phyloP scores from a whole-genome alignment of 2,888 invertebrate species.

The Atrina japonica region DNA sequence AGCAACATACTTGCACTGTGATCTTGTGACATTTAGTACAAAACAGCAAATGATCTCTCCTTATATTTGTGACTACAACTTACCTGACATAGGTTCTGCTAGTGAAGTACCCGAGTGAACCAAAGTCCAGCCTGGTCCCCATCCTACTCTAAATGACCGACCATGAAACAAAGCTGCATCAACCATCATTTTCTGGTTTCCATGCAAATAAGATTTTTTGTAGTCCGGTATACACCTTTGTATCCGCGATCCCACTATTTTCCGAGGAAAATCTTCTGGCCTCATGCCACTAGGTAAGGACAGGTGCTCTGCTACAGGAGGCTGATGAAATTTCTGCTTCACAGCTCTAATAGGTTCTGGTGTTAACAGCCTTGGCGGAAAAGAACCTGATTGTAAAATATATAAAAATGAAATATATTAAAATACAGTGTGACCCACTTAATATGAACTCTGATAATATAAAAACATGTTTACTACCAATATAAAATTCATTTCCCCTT shows the following conservation, averaged over 20 bases:
- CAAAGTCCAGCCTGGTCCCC: slow-evolving; percentile 86
- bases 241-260: slow-evolving; percentile 67
- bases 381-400: slow-evolving; percentile 44
- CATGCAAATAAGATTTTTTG: slow-evolving; percentile 70
- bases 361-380: slow-evolving; percentile 59
- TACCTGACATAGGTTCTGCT: slow-evolving; percentile 43
- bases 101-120: slow-evolving; percentile 80
- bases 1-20: no score
- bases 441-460: not conserved
- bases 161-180: slow-evolving; percentile 81
- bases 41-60: no score
- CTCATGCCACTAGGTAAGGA: slow-evolving; percentile 72
- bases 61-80: no score
- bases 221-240: slow-evolving; percentile 64
- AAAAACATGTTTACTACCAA: no score
- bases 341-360: slow-evolving; percentile 62
- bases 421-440: not conserved
- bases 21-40: no score
- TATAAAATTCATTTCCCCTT: no score
- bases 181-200: slow-evolving; percentile 70
- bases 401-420: not conserved
- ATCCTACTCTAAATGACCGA: slow-evolving; percentile 86
- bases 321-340: slow-evolving; percentile 57
- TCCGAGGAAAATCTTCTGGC: slow-evolving; percentile 60
- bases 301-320: slow-evolving; percentile 69